Conservation (phyloP, 2,797 vertebrate species). For the Zalophus californianus region DNA sequence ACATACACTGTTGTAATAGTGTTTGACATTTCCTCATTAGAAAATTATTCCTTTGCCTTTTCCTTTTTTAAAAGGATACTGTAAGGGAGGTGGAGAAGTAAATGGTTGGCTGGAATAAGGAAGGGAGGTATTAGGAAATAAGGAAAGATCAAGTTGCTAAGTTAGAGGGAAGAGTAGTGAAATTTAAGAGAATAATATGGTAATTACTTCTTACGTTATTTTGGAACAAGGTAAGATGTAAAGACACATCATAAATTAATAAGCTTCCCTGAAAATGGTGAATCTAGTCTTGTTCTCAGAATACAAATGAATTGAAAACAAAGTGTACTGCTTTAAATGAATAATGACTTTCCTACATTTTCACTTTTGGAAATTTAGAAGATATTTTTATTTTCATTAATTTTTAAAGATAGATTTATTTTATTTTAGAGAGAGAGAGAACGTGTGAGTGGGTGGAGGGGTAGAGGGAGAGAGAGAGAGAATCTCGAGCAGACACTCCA, state of each 20-base stretch:
- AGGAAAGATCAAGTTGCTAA: not conserved
- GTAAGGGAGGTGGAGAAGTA: not conserved
- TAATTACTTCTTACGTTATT: not conserved
- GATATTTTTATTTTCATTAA: not conserved
- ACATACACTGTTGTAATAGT: not conserved
- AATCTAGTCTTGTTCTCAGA: not conserved
- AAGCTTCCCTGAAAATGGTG: not conserved
- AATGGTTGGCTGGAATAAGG: not conserved
- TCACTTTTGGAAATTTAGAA: constrained; percentile 28
- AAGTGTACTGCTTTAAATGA: not conserved
- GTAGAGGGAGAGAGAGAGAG: not conserved
- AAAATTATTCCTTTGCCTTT: constrained; percentile 14
- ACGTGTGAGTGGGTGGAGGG: not conserved
- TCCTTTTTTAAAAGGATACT: not conserved
- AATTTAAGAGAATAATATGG: constrained; percentile 1
- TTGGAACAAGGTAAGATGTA: not conserved
- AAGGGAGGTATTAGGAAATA: not conserved
- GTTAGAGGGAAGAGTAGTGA: not conserved
- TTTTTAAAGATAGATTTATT: not conserved
- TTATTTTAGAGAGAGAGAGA: not conserved
- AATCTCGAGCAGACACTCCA: not conserved
- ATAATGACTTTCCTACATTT: constrained; percentile 6
- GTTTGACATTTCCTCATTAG: constrained; percentile 8
- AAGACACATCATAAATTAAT: not conserved
- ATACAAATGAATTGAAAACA: not conserved